A percentile compares a stretch with the other conserved stretches of the same genome.
These are phyloP conservation scores for Cryptophagus acutangulus DNA, from an alignment of 2,888 invertebrate species.

Conservation along the genomic window DNA sequence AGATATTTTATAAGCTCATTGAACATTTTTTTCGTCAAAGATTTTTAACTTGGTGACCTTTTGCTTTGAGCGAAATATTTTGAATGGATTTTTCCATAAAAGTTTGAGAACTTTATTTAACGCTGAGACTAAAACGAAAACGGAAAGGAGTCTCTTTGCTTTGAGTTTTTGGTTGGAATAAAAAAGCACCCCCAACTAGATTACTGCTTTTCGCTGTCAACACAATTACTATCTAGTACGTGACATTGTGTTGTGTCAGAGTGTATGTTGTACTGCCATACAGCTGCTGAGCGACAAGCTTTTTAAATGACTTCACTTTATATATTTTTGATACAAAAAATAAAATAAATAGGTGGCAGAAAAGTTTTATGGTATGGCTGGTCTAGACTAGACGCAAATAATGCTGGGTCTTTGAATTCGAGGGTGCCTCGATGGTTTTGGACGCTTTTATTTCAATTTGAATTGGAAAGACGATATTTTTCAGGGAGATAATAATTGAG, in stretches of 20 bases:
- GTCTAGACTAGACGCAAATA: no score
- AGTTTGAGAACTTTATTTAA: neutral
- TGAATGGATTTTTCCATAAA: neutral
- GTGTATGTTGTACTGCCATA: conserved; percentile 9
- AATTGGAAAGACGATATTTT: no score
- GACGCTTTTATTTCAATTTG: no score
- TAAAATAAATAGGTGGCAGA: neutral
- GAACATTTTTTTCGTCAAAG: no score
- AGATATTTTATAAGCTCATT: no score
- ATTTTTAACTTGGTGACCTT: conserved; percentile 1
- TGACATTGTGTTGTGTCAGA: conserved; percentile 9
- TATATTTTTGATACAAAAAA: conserved; percentile 7
- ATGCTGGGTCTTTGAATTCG: no score
- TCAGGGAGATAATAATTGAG: no score
- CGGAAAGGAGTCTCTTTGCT: conserved; percentile 6
- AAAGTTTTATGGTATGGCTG: neutral
- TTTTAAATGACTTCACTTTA: conserved; percentile 12
- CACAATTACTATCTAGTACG: conserved; percentile 17
- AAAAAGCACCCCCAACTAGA: conserved; percentile 17
- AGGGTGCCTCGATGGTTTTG: no score
- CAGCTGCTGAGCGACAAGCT: conserved; percentile 11
- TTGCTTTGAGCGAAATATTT: neutral
- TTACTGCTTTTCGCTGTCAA: conserved; percentile 16
- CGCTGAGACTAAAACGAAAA: conserved; percentile 1
- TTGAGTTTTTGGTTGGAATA: conserved; percentile 14